phyloP scores from a whole-genome alignment of 2,797 vertebrate genomes.

The Hippocampus kuda region DNA sequence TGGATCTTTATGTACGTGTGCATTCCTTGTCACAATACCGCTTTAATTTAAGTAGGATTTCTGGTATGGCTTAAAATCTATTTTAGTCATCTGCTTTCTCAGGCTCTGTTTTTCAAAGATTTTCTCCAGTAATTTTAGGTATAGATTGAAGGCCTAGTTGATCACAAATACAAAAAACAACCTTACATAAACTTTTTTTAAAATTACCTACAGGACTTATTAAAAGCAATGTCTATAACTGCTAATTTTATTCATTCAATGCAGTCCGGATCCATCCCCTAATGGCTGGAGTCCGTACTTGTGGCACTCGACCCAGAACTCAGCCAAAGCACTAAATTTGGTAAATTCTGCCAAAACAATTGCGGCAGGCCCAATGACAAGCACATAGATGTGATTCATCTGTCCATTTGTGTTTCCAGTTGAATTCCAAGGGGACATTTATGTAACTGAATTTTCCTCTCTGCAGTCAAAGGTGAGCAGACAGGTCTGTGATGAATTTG shows the following conservation, averaged over 20 bases:
- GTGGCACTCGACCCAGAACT: not conserved
- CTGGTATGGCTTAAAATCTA: not conserved
- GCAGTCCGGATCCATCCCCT: not conserved
- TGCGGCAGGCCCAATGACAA: slow-evolving; percentile 3
- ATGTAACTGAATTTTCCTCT: not conserved
- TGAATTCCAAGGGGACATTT: slow-evolving; percentile 1
- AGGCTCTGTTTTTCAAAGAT: not conserved
- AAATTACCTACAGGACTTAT: too few species aligned
- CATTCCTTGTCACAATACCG: not conserved
- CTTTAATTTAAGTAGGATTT: not conserved
- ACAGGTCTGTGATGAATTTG: not conserved
- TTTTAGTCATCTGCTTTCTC: not conserved
- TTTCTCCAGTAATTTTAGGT: not conserved
- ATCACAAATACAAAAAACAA: not conserved
- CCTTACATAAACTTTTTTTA: not conserved
- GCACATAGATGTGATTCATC: slow-evolving; percentile 14
- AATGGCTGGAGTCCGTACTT: not conserved
- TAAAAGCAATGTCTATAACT: too few species aligned
- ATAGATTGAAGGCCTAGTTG: too few species aligned
- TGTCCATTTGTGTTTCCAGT: not conserved
- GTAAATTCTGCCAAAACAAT: not conserved
- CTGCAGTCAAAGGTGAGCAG: not conserved
- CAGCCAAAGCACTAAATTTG: not conserved
- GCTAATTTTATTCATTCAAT: too few species aligned
- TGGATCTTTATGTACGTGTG: not conserved